Evolutionary conservation across 2,113 vertebrate genomes (phyloP).

Genomic region (Merops nubicus): DNA sequence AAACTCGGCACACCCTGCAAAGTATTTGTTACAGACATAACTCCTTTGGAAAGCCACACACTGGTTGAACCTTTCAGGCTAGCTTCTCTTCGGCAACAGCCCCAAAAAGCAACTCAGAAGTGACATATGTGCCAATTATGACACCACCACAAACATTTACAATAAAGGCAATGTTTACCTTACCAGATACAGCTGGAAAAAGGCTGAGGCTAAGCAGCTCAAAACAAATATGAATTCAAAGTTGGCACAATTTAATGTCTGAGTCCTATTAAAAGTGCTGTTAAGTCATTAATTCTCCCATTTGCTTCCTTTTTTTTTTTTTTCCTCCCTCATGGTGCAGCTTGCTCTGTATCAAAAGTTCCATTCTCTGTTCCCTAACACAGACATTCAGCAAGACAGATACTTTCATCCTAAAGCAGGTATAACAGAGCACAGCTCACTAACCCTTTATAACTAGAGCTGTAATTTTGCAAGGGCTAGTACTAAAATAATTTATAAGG

Average conservation of each 20-base stretch:
- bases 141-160: background rate
- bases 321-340: background rate
- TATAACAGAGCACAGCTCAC: background rate
- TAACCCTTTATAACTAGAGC: background rate
- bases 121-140: background rate
- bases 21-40: background rate
- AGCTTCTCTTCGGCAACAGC: background rate
- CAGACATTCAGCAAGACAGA: background rate
- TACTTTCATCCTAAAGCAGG: background rate
- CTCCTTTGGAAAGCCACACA: background rate
- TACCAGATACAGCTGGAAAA: background rate
- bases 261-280: background rate
- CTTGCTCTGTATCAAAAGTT: background rate
- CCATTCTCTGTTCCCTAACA: rapidly evolving
- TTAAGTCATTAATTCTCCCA: background rate
- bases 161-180: background rate
- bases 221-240: background rate
- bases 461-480: background rate
- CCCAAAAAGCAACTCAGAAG: background rate
- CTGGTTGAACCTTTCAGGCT: background rate
- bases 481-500: background rate
- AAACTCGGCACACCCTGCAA: background rate
- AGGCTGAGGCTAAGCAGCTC: background rate
- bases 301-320: background rate
- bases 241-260: background rate